Base-by-base conservation (phyloP, 2,113 vertebrate genomes). In the Lonchura striata region DNA sequence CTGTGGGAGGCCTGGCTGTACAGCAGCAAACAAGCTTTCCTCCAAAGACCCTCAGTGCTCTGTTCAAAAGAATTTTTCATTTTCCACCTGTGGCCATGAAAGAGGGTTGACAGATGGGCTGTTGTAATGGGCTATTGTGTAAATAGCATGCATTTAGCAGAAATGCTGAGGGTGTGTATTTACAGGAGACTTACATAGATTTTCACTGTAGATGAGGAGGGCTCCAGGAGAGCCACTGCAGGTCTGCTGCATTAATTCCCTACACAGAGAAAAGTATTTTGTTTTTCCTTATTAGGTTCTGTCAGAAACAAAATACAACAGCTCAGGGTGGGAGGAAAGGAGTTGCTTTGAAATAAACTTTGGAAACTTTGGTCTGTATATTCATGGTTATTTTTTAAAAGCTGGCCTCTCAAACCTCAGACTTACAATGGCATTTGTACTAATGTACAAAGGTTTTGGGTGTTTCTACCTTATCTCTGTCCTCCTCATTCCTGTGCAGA, bases 51-150 rank as follows among this genome's bases (percentile, higher is more conserved):
- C 89, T 94, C 78, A 92, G 60, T 80, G 78, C 52, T 94, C 86
- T 59, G 59, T 85, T 92, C 76, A 97, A 97, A 97, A 96, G 88
- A 94, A 92, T 95, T 94, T 95, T 95, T 94, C 88, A 90, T 92
- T 78, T 87, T 97, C 84, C 95, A 97, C 95, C 95, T 96, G 92
- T 92, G 94, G 70, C 86, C 88, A 77, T 83, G 92, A 91, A 96
- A 97, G 53, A 88, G n/a, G 72, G 65, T 84, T 96, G 91, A 92
- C 96, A 97, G 94, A 95, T 95, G 92, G 94, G 65, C 76, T 95
- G 90, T 81, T 96, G 90, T 94, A 89, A 96, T 80, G 74, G 89
- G 54, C 76, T 93, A 92, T 84, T 91, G 95, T 94, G 90, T 83
- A 97, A 97, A 96, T 69, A 94, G 90, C 86, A 86, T 11, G 71